Conservation (phyloP, 2,888 invertebrate genomes). For the Odontomyia ornata region DNA sequence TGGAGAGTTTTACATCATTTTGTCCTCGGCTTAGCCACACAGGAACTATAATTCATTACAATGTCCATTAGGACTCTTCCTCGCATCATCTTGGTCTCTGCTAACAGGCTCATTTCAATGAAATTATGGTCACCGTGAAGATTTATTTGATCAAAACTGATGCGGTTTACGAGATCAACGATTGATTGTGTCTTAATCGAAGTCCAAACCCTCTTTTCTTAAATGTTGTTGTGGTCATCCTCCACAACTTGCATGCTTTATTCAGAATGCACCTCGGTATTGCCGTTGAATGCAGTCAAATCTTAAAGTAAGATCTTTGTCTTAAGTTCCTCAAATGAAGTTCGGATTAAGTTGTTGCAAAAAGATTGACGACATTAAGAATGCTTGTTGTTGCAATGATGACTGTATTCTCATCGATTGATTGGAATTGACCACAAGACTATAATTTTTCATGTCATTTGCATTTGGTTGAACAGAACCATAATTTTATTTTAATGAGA, state of each 20-base stretch:
- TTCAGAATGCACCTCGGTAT: no score
- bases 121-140: conserved; percentile 11
- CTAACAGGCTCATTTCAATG: not conserved
- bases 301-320: not conserved
- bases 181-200: conserved; percentile 14
- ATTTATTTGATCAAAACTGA: conserved; percentile 23
- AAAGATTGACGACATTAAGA: not conserved
- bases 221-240: not conserved
- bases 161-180: conserved; percentile 14
- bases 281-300: not conserved
- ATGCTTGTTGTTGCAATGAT: not conserved
- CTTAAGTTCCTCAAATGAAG: not conserved
- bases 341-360: conserved; percentile 29
- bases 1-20: no score
- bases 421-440: conserved; percentile 26
- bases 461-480: not conserved
- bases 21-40: not conserved
- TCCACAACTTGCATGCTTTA: no score
- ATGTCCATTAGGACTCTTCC: not conserved
- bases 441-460: conserved; percentile 24
- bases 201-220: not conserved
- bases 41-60: conserved; percentile 29
- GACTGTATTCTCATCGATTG: not conserved
- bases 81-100: not conserved
- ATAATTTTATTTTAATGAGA: conserved; percentile 26